Evolutionary conservation across 2,113 vertebrate genomes (phyloP), one percentile per base, ranked within the genome.

Genomic region (Ptyas mucosa): DNA sequence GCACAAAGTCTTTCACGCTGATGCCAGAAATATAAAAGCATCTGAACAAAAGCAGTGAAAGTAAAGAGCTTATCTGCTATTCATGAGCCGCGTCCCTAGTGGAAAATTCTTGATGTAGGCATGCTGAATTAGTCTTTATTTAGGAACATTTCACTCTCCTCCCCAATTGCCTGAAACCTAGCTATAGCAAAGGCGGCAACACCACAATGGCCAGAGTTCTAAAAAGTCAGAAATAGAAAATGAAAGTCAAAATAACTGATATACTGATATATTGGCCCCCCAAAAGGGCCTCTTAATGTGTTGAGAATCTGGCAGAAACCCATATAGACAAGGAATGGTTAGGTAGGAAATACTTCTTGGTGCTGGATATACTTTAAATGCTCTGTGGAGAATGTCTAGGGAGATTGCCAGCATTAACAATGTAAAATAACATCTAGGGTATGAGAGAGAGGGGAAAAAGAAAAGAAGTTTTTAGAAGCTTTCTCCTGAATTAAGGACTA

Each of bases 401-500:
- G 0, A n/a, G 88, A 64, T 21, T 89, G 90, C 49, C 52, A 91
- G 69, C 29, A 43, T 9, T 43, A 93, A 93, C 90, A 93, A 93
- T 93, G 54, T 89, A 85, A 51, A 24, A n/a, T 39, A 89, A 89
- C 34, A n/a, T 89, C 0, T 43, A 81, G 58, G 89, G 81, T 89
- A 90, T 90, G 39, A 81, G 54, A 90, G 92, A 87, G 29, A 69
- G 43, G 43, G 18, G 61, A 46, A 89, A 51, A 90, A 81, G 18
- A 52, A 85, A 43, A 85, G 8, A 34, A 53, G 34, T 51, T 91
- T 61, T 90, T 89, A 0, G 85, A 46, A 14, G 0, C 0, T 90
- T 88, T 85, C 92, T 85, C 92, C 9, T 8, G 46, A 92, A 93
- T 54, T 64, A 69, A 0, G 0, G 91, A 94, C 92, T 91, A 95